Base-by-base conservation (phyloP, 2,797 vertebrate species). In the Hemibagrus guttatus region DNA sequence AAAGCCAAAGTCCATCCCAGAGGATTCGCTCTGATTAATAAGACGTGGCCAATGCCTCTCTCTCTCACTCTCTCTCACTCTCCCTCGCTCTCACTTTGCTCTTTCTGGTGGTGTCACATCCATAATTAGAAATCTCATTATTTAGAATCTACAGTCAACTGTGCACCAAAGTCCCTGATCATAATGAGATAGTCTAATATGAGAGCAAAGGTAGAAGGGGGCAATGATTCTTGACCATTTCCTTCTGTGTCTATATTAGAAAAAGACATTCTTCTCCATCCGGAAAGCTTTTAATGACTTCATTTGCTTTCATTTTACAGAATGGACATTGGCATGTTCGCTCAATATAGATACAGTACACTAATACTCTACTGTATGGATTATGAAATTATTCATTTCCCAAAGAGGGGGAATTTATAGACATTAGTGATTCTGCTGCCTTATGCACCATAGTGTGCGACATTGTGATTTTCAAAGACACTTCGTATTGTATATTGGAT, bases 51-150 rank as follows among this genome's bases (percentile, higher is more conserved):
- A 93, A 94, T 94, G 94, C 93, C 66, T 42, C 14, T 61, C 76
- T 71, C 23, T n/a, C 14, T 59, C 39, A 17, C 68, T 84, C 54
- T 84, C 54, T 46, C 68, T 84, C 54, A 4, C 35, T 39, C 46
- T 49, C 46, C 9, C 46, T 74, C n/a, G 46, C 82, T 85, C 46
- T 85, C 35, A 58, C 63, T 58, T 17, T 86, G 59, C 91, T 91
- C 93, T 92, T 92, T 83, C 86, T 89, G 92, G 95, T 95, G 95
- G 95, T 95, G 95, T 94, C 92, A 93, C 83, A 90, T 92, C 93
- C 93, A 92, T 95, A 96, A 96, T 96, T 96, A 95, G 92, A 95
- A 95, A 95, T 94, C 94, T 95, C 84, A 85, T 80, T 94, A 96
- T 96, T 96, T 95, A 81, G 54, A 68, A 92, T 94, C 92, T 81